Evolutionary conservation across 2,888 invertebrate genomes (phyloP), one percentile per base, ranked within the genome.

Genomic region (Magallana nippona): DNA sequence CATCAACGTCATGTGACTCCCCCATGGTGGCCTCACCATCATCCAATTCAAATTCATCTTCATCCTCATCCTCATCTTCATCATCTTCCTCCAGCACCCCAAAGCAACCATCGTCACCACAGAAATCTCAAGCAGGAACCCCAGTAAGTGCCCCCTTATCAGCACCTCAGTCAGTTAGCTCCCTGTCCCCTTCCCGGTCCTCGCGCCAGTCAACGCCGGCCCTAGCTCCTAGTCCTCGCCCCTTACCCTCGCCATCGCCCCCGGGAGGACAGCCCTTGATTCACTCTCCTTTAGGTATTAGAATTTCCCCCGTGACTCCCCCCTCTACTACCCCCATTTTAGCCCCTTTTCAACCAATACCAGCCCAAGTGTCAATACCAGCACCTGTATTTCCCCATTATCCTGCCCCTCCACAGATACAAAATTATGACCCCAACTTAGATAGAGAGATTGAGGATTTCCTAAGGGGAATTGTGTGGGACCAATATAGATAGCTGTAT

Each of bases 381-480:
- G 63, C 44, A 15, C 77, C 83, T 15, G 83, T 82, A 56, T 57
- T 57, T 55, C 27, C 32, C 58, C 58, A 82, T 77, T 83, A 84
- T n/a, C 63, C 85, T 80, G 81, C 57, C 82, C 63, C 19, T 79
- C 78, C 44, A 10, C 81, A 82, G 78, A 78, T 86, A 63, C 79
- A 83, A 57, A 84, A 83, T 71, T 85, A 85, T 19, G 90, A 89
- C 63, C 84, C 89, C 62, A 88, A 88, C 82, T 87, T 89, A 10
- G 92, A 92, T 80, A 83, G 89, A 17, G 92, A 92, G 85, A 91
- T 92, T 83, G 92, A 92, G 79, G 91, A 92, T 32, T 92, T 92
- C 81, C 86, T 92, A 19, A 88, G 91, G 79, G 91, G 91, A 58
- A 85, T 92, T 44, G 88, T 87, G 1, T 89, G 89, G 89, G 89